Evolutionary conservation across 2,113 vertebrate genomes (phyloP), one percentile per base, ranked within the genome.

Genomic region (Perca fluviatilis): DNA sequence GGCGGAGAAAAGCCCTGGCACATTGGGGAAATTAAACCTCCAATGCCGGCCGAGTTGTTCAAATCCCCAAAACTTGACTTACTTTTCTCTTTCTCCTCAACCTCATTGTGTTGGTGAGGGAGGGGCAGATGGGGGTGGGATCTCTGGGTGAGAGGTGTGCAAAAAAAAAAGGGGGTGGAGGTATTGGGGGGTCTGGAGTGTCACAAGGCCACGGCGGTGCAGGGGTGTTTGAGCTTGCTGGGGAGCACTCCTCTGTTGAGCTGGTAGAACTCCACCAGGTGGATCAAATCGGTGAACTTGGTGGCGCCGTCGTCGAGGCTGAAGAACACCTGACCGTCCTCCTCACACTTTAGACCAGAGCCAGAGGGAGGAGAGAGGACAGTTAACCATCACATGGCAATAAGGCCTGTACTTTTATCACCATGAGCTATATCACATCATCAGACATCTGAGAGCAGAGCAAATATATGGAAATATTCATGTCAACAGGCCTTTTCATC

Each of bases 241-340:
- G 98, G 98, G 94, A 99, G 96, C 84, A 98, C 95, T 85, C 98
- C 98, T 94, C 97, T 96, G 96, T 99, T 99, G 86, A 99, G 97
- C 96, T 99, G 97, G 95, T 99, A 99, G 86, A 99, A 99, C 92
- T 99, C 98, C 87, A 99, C 98, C 91, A 99, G 97, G 90, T 99
- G 98, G 90, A 99, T 99, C 91, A 99, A 95, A 94, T 99, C 98
- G 14, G 96, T 98, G 95, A 99, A 99, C 95, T 97, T 99, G 95
- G 98, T 99, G 95, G 97, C 96, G 57, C 98, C 96, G 8, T 99
- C 98, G 63, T 99, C 98, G 33, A 99, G 97, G 94, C 96, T 99
- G 95, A 99, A 99, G 96, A 97, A 99, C 62, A 97, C 95, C 93
- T 99, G 97, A 80, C 98, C 97, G 1, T 99, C 98, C 50, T 99